Conservation (phyloP, 2,797 vertebrate species). For the Dendrocincla fuliginosa region DNA sequence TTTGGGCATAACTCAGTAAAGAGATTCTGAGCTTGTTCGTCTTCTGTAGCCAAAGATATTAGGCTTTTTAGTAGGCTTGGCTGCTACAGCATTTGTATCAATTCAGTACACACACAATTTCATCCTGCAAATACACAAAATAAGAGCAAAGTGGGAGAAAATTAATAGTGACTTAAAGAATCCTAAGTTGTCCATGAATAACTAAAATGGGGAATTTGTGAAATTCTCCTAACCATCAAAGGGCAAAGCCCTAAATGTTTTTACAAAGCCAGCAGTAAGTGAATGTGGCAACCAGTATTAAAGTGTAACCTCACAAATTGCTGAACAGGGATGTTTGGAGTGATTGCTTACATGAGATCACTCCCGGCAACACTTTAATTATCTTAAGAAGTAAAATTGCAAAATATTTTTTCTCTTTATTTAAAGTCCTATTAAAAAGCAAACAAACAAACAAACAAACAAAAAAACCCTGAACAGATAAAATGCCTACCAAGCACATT, state of each 20-base stretch:
- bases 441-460: too few species aligned
- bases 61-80: background rate
- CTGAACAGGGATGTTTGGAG: background rate
- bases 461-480: too few species aligned
- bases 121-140: background rate
- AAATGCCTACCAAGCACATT: background rate
- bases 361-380: background rate
- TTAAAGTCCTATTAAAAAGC: background rate
- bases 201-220: background rate
- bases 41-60: background rate
- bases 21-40: background rate
- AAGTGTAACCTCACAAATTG: background rate
- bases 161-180: background rate
- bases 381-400: background rate
- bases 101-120: background rate
- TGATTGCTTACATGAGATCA: background rate
- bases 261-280: background rate
- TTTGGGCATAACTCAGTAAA: background rate
- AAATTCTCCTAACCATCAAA: background rate
- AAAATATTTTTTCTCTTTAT: background rate
- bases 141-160: background rate
- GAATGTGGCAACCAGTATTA: background rate
- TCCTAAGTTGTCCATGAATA: background rate
- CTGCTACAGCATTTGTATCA: background rate
- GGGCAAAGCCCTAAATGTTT: background rate